Percentiles rank a stretch among this genome's conserved stretches.
Evolutionary conservation across 2,888 invertebrate species (phyloP).

Genomic region (Tenthredo livida): DNA sequence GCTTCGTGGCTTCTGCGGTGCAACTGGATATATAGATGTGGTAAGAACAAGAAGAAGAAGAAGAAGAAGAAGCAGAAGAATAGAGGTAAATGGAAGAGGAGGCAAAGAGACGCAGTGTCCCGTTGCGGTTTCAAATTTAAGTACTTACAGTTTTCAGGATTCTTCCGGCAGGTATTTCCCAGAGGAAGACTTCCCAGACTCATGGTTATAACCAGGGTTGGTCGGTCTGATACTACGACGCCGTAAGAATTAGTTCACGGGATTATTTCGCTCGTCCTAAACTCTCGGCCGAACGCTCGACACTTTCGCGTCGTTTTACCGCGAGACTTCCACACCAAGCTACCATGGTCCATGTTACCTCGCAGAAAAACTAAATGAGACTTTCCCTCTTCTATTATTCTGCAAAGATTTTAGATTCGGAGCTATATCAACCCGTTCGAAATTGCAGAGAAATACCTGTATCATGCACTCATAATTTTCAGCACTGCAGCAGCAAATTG

Average conservation of each 20-base stretch:
- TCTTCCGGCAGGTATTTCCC: conserved; percentile 50
- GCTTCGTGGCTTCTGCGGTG: conserved; percentile 19
- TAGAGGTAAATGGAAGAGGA: conserved; percentile 19
- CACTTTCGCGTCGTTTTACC: background rate
- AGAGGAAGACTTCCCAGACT: conserved; percentile 47
- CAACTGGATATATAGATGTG: background rate
- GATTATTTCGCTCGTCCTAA: conserved; percentile 39
- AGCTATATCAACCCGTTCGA: background rate
- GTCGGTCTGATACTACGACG: conserved; percentile 9
- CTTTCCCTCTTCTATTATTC: background rate
- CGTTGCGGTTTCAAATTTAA: conserved; percentile 52
- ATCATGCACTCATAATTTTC: background rate
- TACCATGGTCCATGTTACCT: too few species aligned
- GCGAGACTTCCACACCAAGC: background rate
- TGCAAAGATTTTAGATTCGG: background rate
- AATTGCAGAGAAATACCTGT: background rate
- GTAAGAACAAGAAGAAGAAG: conserved; percentile 20
- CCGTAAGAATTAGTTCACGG: conserved; percentile 42
- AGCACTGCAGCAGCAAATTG: background rate
- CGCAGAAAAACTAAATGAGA: background rate
- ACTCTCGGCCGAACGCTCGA: conserved; percentile 5
- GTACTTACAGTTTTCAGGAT: conserved; percentile 52
- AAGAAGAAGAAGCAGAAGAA: background rate
- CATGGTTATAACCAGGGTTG: background rate
- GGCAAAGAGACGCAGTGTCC: conserved; percentile 48